Evolutionary conservation across 2,113 vertebrate species (phyloP), one percentile per base, ranked within the genome.

Genomic region (Xiphophorus maculatus): DNA sequence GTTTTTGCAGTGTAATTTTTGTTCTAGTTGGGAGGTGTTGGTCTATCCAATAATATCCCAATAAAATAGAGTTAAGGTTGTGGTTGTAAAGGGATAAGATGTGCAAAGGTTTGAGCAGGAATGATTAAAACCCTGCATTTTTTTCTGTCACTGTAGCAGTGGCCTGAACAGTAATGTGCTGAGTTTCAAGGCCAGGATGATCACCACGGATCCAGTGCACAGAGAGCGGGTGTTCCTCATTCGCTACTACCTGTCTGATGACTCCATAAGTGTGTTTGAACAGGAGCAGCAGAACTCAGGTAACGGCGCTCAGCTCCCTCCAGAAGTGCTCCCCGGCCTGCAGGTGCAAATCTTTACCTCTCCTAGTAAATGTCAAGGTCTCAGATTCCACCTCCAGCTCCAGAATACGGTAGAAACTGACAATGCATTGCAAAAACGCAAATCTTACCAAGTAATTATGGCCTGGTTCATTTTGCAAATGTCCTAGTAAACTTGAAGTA

Each of bases 231-330:
- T 89, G 73, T 98, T 98, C 81, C 75, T 96, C 68, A 91, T 99
- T 77, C 96, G 94, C 71, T 97, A 93, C 91, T 96, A 94, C 91
- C 94, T 98, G 68, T 82, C 91, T 1, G 96, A 99, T 89, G 95
- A 96, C 87, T 95, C 96, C 72, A 93, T 98, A 79, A 90, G 92
- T 3, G 80, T 99, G 75, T 98, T 95, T 90, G 97, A 98, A 86
- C 82, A 70, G 37, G 30, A 63, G 6, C 91, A 95, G 85, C 90
- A 1, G 80, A 98, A 97, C 90, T 94, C 96, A 93, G 97, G 97
- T 98, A 91, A 54, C 35, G 66, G 14, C 17, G 9, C 2, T 42
- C 70, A n/a, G 67, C 61, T 40, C 8, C 51, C 61, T 40, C 8
- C 42, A 66, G 25, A 71, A 27, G 64, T 29, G n/a, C 64, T 72